Percentiles rank a stretch among this genome's conserved stretches.
Evolutionary conservation across 2,797 vertebrate species (phyloP).

Genomic region (Vultur gryphus): DNA sequence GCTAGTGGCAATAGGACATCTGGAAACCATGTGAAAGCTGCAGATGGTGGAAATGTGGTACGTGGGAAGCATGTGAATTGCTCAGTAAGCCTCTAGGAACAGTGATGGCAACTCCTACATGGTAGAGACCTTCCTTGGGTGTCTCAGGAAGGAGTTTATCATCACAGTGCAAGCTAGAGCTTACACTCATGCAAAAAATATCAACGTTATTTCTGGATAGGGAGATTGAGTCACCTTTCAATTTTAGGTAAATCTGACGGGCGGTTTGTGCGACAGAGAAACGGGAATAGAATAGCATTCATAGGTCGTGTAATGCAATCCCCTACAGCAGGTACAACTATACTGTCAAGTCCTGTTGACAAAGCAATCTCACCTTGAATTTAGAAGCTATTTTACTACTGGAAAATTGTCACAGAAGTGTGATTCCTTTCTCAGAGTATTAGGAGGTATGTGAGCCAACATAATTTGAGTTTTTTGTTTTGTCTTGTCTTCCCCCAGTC

Average conservation of each 20-base stretch:
- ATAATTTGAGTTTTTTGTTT: neutral
- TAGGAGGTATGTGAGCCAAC: neutral
- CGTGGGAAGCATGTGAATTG: constrained; percentile 38
- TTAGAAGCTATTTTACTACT: neutral
- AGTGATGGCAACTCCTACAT: constrained; percentile 18
- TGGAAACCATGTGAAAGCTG: constrained; percentile 8
- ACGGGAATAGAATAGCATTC: neutral
- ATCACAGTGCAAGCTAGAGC: neutral
- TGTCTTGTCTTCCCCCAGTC: neutral
- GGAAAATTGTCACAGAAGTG: neutral
- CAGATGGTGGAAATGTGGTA: constrained; percentile 45
- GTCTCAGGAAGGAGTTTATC: constrained; percentile 4
- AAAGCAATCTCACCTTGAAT: neutral
- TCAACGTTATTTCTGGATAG: neutral
- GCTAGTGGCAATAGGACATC: neutral
- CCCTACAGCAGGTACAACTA: neutral
- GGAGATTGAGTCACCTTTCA: constrained; percentile 21
- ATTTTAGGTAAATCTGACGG: neutral
- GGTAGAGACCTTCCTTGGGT: neutral
- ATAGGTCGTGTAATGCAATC: neutral
- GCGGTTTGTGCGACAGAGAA: neutral
- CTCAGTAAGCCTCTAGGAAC: constrained; percentile 37
- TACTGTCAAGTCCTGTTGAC: neutral
- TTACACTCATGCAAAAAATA: neutral
- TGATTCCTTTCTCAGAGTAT: neutral